Evolutionary conservation across 2,888 invertebrate genomes (phyloP), one percentile per base, ranked within the genome.

Genomic region (Agrilus biguttatus): DNA sequence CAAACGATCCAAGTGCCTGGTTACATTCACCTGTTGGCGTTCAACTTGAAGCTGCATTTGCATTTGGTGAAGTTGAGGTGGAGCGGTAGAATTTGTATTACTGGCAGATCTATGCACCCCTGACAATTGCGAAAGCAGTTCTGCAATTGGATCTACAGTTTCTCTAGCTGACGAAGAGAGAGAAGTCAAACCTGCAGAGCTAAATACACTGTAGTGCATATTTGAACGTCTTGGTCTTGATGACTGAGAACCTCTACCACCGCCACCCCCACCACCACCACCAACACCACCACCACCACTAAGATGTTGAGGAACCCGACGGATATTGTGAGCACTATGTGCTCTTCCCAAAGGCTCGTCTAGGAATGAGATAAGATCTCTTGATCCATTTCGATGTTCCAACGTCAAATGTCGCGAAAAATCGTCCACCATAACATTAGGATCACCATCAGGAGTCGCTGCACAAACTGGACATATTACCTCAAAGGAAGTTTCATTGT

Each of bases 381-480:
- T 10, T 14, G 36, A 23, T 12, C 13, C 23, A 14, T 8, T 17
- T 19, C 23, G 42, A 14, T 42, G 38, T 21, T 42, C 42, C 17
- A 37, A 13, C 5, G 38, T 42, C 10, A 42, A 14, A 38, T 42
- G 42, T 8, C 42, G 33, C 3, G 33, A 14, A 7, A 42, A 33
- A 21, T 42, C 38, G 13, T 37, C 42, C 7, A 19, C 37, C 38
- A 35, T 38, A 5, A 12, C 34, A 21, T 42, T 42, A 8, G 42
- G 42, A 14, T 42, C 38, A 3, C 42, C 42, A 12, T 34, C 42
- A 13, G 42, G 42, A 6, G 33, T 19, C 2, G 42, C 32, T 5
- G 33, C 42, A 38, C 42, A 42, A 28, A 42, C 14, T 8, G 42
- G 42, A n/a, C 42, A 42, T 3, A 42, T 33, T 6, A 41, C 36